phyloP scores from a whole-genome alignment of 1,140 invertebrate genomes.

The Nilaparvata lugens region DNA sequence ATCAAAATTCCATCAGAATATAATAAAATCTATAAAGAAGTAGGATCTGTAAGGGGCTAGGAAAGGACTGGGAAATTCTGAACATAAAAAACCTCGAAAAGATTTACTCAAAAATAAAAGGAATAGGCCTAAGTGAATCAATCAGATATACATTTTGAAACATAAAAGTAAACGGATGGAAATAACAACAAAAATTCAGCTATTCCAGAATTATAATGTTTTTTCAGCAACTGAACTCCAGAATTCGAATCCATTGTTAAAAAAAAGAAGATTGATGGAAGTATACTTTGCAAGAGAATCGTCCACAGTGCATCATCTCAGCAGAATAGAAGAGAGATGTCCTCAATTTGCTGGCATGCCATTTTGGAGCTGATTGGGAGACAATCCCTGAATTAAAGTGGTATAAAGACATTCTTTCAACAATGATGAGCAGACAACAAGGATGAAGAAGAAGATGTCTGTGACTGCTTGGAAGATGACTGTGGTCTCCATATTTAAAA shows the following conservation, averaged over 20 bases:
- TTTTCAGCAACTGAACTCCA: background rate
- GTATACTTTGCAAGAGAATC: background rate
- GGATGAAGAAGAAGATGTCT: too few relatives aligned
- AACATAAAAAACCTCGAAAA: background rate
- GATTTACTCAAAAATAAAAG: background rate
- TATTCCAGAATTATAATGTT: background rate
- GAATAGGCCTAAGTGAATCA: background rate
- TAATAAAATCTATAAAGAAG: background rate
- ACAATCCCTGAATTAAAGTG: too few relatives aligned
- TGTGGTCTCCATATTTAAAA: too few relatives aligned
- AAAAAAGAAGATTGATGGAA: background rate
- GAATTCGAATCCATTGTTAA: background rate
- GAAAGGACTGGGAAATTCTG: background rate
- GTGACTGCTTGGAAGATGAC: too few relatives aligned
- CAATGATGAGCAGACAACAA: too few relatives aligned
- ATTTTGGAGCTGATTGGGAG: too few relatives aligned
- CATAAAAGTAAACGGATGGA: background rate
- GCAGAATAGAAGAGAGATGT: background rate
- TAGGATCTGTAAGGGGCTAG: background rate
- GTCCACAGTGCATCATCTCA: background rate
- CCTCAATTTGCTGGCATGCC: too few relatives aligned
- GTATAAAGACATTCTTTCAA: too few relatives aligned
- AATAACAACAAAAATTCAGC: background rate
- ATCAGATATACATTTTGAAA: background rate
- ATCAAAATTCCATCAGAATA: background rate